These are phyloP conservation scores for Centruroides vittatus DNA, from an alignment of 1,140 invertebrate species.

Conservation along the genomic window DNA sequence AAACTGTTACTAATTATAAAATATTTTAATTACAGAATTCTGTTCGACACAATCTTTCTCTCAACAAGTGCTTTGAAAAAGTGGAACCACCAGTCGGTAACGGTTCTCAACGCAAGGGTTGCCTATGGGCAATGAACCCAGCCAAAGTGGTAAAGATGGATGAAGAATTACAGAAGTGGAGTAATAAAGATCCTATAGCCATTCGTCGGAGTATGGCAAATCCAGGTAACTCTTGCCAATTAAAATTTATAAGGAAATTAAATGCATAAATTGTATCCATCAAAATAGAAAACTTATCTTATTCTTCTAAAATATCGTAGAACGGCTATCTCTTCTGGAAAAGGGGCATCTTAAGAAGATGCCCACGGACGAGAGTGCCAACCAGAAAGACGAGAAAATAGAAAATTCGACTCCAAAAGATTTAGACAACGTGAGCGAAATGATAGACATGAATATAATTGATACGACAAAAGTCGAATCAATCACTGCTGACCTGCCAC, in stretches of 20 bases:
- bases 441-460: slow-evolving; percentile 5
- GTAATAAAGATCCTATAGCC: slow-evolving; percentile 68
- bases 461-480: background rate
- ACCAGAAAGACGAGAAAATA: background rate
- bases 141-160: slow-evolving; percentile 91
- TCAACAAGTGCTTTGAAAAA: slow-evolving; percentile 97
- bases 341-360: slow-evolving; percentile 7
- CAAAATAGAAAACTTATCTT: background rate
- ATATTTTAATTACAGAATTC: slow-evolving; percentile 47
- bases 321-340: slow-evolving; percentile 10
- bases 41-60: slow-evolving; percentile 83
- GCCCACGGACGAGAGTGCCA: slow-evolving; percentile 2
- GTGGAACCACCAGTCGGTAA: slow-evolving; percentile 63
- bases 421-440: slow-evolving; percentile 5
- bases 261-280: slow-evolving; percentile 8
- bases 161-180: slow-evolving; percentile 93
- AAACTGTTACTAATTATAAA: background rate
- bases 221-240: slow-evolving; percentile 31
- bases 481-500: slow-evolving; percentile 2
- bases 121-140: slow-evolving; percentile 92
- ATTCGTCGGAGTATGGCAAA: slow-evolving; percentile 38
- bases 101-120: slow-evolving; percentile 43
- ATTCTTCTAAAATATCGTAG: background rate
- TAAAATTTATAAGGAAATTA: slow-evolving; percentile 5
- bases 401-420: slow-evolving; percentile 2